Evolutionary conservation across 2,888 invertebrate genomes (phyloP).

Genomic region (Plusia festucae): DNA sequence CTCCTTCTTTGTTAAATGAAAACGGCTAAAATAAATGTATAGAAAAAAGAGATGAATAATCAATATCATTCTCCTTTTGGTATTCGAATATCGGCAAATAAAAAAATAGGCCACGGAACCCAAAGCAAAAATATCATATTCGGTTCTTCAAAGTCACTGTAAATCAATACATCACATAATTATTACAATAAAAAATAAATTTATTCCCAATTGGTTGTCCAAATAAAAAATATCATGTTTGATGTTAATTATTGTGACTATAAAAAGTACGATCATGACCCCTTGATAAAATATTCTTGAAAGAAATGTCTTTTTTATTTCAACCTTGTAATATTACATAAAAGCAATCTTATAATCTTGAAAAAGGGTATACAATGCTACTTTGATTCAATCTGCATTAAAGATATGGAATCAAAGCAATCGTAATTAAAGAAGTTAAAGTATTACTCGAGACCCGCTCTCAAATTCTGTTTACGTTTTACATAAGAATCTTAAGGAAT

Average conservation of each 20-base stretch:
- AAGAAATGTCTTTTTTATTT: not conserved
- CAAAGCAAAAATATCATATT: too few relatives aligned
- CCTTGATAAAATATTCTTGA: not conserved
- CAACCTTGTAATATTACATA: not conserved
- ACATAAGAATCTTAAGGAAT: not conserved
- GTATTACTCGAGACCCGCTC: not conserved
- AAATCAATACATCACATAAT: too few relatives aligned
- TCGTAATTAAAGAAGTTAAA: not conserved
- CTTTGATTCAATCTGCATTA: not conserved
- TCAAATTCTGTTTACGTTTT: not conserved
- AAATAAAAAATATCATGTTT: too few relatives aligned
- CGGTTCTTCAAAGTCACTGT: too few relatives aligned
- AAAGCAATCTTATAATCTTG: not conserved
- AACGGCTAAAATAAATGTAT: not conserved
- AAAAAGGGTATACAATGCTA: not conserved
- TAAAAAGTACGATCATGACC: not conserved
- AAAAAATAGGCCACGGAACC: too few relatives aligned
- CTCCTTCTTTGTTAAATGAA: too few relatives aligned
- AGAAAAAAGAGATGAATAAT: not conserved
- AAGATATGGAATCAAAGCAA: not conserved
- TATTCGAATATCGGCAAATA: too few relatives aligned
- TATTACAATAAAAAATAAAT: too few relatives aligned
- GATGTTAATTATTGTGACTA: too few relatives aligned
- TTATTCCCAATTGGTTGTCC: too few relatives aligned
- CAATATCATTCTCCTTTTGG: not conserved